Percentiles rank a stretch among this genome's conserved stretches.
These are phyloP conservation scores for Pyrgus malvae DNA, from an alignment of 2,888 invertebrate species.

Conservation along the genomic window DNA sequence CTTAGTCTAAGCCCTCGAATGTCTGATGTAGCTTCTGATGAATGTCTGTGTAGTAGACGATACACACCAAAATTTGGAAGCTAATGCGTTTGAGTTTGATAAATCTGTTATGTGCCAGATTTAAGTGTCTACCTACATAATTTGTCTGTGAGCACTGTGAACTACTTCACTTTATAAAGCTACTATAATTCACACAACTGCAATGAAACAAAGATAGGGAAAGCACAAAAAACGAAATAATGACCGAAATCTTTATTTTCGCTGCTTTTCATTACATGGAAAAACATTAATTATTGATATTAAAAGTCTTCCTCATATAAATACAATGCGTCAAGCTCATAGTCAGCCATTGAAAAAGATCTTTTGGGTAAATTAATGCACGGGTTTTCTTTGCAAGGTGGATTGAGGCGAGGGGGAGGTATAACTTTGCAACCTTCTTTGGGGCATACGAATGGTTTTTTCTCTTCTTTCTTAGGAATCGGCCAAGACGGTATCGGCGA, in stretches of 20 bases:
- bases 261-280: slow-evolving; percentile 33
- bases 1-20: no score
- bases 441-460: slow-evolving; percentile 44
- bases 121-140: no score
- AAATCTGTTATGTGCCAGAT: no score
- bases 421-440: slow-evolving; percentile 54
- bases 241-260: slow-evolving; percentile 43
- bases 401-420: slow-evolving; percentile 39
- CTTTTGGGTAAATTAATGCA: slow-evolving; percentile 50
- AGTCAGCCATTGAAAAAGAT: slow-evolving; percentile 30
- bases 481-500: slow-evolving; percentile 66
- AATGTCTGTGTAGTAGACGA: no score
- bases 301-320: neutral
- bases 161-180: no score
- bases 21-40: no score
- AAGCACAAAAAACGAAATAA: no score
- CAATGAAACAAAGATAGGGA: no score
- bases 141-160: no score
- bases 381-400: slow-evolving; percentile 45
- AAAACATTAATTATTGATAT: neutral
- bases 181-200: no score
- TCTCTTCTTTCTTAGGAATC: slow-evolving; percentile 39
- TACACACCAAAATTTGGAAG: no score
- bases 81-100: no score
- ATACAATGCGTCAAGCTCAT: neutral